phyloP scores from a whole-genome alignment of 2,797 vertebrate genomes.

The Triplophysa yarkandensis region DNA sequence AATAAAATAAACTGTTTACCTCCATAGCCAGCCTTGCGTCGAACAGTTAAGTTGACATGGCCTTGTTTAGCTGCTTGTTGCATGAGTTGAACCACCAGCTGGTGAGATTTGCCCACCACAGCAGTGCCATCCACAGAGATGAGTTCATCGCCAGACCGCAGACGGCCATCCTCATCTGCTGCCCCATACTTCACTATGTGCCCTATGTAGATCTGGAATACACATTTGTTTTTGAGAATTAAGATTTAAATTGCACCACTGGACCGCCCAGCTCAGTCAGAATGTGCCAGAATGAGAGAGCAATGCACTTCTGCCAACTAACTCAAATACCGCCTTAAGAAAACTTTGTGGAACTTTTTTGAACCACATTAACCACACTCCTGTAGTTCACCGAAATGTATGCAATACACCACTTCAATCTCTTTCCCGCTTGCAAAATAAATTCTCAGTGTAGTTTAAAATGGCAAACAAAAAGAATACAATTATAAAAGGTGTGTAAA shows the following conservation, averaged over 20 bases:
- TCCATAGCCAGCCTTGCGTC: slow-evolving; percentile 90
- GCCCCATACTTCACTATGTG: slow-evolving; percentile 97
- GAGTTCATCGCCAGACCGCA: slow-evolving; percentile 95
- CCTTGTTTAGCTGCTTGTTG: slow-evolving; percentile 98
- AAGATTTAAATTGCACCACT: neutral
- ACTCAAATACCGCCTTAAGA: too few relatives aligned
- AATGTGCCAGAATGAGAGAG: neutral
- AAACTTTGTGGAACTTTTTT: too few relatives aligned
- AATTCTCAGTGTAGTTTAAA: too few relatives aligned
- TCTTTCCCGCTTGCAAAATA: too few relatives aligned
- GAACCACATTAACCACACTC: too few relatives aligned
- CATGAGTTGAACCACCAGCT: slow-evolving; percentile 98
- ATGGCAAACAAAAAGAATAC: too few relatives aligned
- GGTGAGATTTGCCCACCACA: slow-evolving; percentile 96
- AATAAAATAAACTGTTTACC: slow-evolving; percentile 70
- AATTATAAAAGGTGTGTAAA: too few relatives aligned
- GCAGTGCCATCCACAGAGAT: slow-evolving; percentile 98
- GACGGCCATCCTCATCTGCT: slow-evolving; percentile 93
- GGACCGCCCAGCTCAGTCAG: neutral
- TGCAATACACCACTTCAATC: too few relatives aligned
- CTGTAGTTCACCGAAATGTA: too few relatives aligned
- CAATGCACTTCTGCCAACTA: neutral
- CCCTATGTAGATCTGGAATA: slow-evolving; percentile 92
- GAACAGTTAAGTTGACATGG: slow-evolving; percentile 95
- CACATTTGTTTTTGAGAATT: neutral